These are phyloP conservation scores for Gambelia wislizenii DNA, from an alignment of 2,797 vertebrate genomes.

Conservation along the genomic window DNA sequence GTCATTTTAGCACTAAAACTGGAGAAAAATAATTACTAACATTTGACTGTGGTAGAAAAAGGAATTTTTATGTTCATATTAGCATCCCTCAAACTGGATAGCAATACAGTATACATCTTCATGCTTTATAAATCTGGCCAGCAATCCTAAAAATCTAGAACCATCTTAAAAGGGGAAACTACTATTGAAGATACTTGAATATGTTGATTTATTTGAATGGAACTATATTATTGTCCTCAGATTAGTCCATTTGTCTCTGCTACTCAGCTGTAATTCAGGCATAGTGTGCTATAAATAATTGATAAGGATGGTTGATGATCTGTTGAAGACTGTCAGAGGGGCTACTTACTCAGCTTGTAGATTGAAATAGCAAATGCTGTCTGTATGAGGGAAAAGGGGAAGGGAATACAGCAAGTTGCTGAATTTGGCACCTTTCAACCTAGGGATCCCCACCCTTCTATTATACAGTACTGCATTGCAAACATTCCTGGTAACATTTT, in stretches of 20 bases:
- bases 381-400: no score
- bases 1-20: background rate
- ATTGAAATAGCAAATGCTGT: no score
- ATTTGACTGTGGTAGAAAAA: background rate
- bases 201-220: background rate
- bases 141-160: background rate
- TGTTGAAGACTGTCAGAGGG: background rate
- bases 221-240: background rate
- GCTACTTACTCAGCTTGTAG: background rate
- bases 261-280: background rate
- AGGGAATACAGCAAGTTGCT: background rate
- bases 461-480: no score
- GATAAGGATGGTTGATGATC: background rate
- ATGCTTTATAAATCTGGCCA: background rate
- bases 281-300: background rate
- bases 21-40: background rate
- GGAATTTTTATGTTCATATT: background rate
- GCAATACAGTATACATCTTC: background rate
- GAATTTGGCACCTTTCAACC: background rate
- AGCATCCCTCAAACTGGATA: background rate
- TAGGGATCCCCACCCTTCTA: background rate
- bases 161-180: background rate
- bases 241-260: background rate
- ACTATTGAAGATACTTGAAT: background rate
- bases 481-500: background rate